Conservation (phyloP, 2,113 vertebrate genomes). For the Cygnus atratus region DNA sequence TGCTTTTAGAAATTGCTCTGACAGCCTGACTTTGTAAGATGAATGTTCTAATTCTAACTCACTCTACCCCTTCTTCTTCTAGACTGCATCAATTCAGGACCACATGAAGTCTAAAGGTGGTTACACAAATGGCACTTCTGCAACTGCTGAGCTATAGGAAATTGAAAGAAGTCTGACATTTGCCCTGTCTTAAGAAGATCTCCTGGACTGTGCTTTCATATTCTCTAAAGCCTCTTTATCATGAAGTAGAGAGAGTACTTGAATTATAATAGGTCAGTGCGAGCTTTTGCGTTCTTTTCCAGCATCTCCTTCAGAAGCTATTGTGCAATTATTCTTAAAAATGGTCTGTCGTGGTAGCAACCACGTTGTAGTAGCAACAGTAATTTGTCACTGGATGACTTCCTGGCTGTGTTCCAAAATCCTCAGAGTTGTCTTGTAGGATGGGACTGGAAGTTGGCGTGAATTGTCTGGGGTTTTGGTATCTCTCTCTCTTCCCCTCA, state of each 20-base stretch:
- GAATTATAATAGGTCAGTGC: slow-evolving; percentile 11
- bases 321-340: not conserved
- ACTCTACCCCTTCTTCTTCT: not conserved
- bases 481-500: not conserved
- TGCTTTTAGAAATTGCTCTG: not conserved
- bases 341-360: not conserved
- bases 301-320: too few species aligned
- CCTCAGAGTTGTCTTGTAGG: not conserved
- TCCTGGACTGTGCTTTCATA: not conserved
- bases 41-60: not conserved
- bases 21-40: not conserved
- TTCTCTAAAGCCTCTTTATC: not conserved
- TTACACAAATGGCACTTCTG: slow-evolving; percentile 78
- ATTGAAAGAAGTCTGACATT: slow-evolving; percentile 43
- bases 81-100: slow-evolving; percentile 84
- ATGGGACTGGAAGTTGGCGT: not conserved
- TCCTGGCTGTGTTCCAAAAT: not conserved
- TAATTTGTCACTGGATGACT: not conserved
- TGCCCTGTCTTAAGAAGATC: not conserved
- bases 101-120: slow-evolving; percentile 92
- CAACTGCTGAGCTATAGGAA: slow-evolving; percentile 77
- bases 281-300: not conserved
- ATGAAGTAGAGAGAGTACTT: not conserved
- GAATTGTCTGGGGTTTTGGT: not conserved
- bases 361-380: not conserved